These are phyloP conservation scores for Drosophila seguyi DNA, from an alignment of 1,140 invertebrate genomes.

Conservation along the genomic window DNA sequence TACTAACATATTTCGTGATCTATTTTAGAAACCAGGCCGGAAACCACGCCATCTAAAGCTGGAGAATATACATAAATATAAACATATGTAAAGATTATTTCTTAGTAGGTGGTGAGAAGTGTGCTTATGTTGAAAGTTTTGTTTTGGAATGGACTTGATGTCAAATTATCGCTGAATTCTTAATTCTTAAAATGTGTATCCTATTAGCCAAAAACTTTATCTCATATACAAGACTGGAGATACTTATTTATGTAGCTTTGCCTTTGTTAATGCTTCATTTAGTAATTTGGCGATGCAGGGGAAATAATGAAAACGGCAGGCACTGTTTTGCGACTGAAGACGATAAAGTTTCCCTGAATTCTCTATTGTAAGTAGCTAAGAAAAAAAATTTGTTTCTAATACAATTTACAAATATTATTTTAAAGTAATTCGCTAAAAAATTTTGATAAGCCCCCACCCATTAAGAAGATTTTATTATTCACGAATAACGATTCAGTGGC, in stretches of 20 bases:
- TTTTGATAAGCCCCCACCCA: neutral
- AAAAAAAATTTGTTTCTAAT: neutral
- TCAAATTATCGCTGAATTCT: neutral
- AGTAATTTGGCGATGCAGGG: constrained; percentile 1
- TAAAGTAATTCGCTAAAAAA: neutral
- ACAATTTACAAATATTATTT: neutral
- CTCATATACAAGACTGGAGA: constrained; percentile 20
- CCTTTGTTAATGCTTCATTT: constrained; percentile 29
- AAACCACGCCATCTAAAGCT: neutral
- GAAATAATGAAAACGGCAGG: neutral
- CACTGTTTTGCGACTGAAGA: constrained; percentile 9
- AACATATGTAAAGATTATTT: neutral
- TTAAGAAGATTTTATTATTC: constrained; percentile 6
- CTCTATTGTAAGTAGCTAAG: constrained; percentile 10
- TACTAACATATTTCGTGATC: neutral
- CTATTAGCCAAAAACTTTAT: constrained; percentile 24
- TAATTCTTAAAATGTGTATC: neutral
- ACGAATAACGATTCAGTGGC: neutral
- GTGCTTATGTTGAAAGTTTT: neutral
- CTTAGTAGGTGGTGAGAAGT: constrained; percentile 10
- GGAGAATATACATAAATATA: neutral
- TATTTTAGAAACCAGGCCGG: neutral
- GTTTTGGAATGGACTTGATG: neutral
- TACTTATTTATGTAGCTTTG: constrained; percentile 12
- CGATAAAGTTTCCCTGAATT: neutral